Evolutionary conservation across 2,113 vertebrate species (phyloP).

Genomic region (Hiodon tergisus): DNA sequence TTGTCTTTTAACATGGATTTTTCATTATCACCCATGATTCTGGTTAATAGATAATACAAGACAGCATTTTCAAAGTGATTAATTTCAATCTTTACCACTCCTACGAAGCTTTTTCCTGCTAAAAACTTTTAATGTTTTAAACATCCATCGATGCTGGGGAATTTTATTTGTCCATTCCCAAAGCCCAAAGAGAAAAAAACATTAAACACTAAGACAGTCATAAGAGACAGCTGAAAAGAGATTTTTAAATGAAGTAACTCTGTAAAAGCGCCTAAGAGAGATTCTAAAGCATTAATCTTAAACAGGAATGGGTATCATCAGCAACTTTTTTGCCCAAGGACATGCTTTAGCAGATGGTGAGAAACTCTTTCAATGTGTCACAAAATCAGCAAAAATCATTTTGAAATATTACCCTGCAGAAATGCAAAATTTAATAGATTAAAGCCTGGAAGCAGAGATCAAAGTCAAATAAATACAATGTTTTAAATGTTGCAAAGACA

Average conservation of each 20-base stretch:
- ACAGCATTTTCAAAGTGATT: slow-evolving; percentile 39
- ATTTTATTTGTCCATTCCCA: background rate
- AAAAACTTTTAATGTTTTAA: slow-evolving; percentile 45
- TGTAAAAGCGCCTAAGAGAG: slow-evolving; percentile 18
- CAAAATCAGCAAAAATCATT: background rate
- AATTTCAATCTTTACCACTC: slow-evolving; percentile 19
- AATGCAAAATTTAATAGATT: background rate
- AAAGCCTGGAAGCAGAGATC: background rate
- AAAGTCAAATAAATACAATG: background rate
- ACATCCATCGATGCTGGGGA: slow-evolving; percentile 38
- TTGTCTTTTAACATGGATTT: slow-evolving; percentile 39
- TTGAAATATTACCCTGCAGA: background rate
- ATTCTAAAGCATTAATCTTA: slow-evolving; percentile 34
- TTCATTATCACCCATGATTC: slow-evolving; percentile 36
- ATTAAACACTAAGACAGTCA: slow-evolving; percentile 30
- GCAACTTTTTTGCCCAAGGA: slow-evolving; percentile 17
- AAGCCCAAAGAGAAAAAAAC: background rate
- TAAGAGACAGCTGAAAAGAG: background rate
- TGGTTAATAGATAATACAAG: slow-evolving; percentile 49
- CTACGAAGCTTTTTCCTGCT: slow-evolving; percentile 8
- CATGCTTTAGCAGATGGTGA: slow-evolving; percentile 19
- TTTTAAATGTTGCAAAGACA: background rate
- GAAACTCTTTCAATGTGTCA: slow-evolving; percentile 9
- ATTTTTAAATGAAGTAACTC: slow-evolving; percentile 19
- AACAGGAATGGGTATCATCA: slow-evolving; percentile 19